phyloP scores from a whole-genome alignment of 2,797 vertebrate genomes.

The Mus spretus region DNA sequence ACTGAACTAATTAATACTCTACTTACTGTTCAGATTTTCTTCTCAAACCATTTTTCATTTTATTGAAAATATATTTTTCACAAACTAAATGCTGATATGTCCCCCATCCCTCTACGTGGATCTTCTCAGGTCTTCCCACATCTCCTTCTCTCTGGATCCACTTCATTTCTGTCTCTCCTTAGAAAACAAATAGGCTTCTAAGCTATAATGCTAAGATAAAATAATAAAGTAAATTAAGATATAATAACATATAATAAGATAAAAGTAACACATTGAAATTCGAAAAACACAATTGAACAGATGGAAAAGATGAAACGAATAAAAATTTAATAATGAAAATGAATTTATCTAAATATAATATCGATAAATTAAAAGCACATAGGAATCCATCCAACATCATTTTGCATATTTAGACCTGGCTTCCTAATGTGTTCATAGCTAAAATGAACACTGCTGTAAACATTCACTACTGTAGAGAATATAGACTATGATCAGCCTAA shows the following conservation, averaged over 20 bases:
- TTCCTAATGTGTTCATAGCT: too few species aligned
- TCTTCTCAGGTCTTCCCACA: not conserved
- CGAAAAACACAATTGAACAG: not conserved
- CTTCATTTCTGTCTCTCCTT: not conserved
- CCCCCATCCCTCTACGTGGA: not conserved
- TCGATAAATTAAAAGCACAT: not conserved
- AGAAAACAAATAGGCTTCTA: not conserved
- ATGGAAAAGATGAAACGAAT: not conserved
- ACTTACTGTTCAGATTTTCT: not conserved
- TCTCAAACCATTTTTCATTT: not conserved
- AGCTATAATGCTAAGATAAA: not conserved
- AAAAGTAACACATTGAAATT: not conserved
- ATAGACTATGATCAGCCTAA: accelerated
- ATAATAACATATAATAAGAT: not conserved
- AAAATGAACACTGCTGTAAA: not conserved
- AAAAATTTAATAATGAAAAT: not conserved
- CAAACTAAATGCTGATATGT: not conserved
- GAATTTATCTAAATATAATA: not conserved
- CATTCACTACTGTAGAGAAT: too few species aligned
- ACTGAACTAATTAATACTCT: not conserved
- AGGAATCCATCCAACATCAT: not conserved
- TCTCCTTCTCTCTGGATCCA: not conserved
- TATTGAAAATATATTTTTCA: not conserved
- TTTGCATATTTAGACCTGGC: not conserved
- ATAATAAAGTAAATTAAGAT: not conserved